Evolutionary conservation across 2,888 invertebrate genomes (phyloP), one percentile per base, ranked within the genome.

Genomic region (Oeneis ivallda): DNA sequence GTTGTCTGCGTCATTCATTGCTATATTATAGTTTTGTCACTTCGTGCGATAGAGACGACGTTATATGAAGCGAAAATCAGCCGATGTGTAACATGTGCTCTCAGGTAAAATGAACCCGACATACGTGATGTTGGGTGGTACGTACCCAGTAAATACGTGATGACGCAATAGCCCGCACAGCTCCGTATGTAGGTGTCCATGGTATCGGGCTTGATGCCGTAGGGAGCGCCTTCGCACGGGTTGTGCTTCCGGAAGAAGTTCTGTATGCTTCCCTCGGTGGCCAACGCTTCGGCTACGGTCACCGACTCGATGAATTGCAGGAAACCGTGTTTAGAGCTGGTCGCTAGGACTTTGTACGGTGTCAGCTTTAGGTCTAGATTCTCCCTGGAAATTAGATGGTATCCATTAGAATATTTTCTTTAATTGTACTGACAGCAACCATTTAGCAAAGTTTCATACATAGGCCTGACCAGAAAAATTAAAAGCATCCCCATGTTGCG

Each of bases 111-210:
- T n/a, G n/a, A n/a, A n/a, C n/a, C n/a, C n/a, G n/a, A n/a, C n/a
- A n/a, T n/a, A n/a, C n/a, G n/a, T n/a, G 41, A 11, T 13, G 13
- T 13, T 5, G 13, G 0, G 11, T 41, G 0, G 0, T 13, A 11
- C 39, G 3, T 39, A 93, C 93, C 94, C 60, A 99, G 92, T 45
- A 99, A 91, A 87, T 99, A 99, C 0, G 99, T 99, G 63, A 99
- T 98, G 45, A 99, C 98, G 84, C 98, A 99, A 85, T 99, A 99
- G 0, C 99, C 99, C 50, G 99, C 98, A 89, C 98, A 98, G 76
- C 97, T 98, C 70, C 96, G 93, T 3, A 99, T 96, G 81, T 99
- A 99, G 0, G 98, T 98, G 80, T 99, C 99, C 97, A 99, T 98
- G 11, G 98, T 96, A 78, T 99, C 98, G 0, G 98, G 93, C 19